These are phyloP conservation scores for Lithobates sylvaticus DNA, from an alignment of 2,797 vertebrate genomes.

Conservation along the genomic window DNA sequence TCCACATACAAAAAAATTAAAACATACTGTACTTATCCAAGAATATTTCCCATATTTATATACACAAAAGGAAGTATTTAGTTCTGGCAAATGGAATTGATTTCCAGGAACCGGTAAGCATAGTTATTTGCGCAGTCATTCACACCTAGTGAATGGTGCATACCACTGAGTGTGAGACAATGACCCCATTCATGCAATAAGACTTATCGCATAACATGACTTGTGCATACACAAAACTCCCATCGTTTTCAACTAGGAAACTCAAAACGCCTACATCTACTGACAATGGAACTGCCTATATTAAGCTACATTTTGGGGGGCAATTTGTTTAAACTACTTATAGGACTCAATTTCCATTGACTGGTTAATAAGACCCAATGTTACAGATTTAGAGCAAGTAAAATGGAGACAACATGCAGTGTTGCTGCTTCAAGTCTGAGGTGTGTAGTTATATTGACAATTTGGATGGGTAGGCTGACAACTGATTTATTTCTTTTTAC, in stretches of 20 bases:
- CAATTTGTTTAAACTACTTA: not conserved
- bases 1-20: not conserved
- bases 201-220: not conserved
- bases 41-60: not conserved
- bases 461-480: not conserved
- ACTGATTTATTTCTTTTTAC: too few relatives aligned
- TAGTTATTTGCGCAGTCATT: not conserved
- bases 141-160: not conserved
- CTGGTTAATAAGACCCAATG: not conserved
- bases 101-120: not conserved
- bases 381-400: not conserved
- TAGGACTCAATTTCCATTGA: not conserved
- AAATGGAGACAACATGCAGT: not conserved
- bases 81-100: not conserved
- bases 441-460: not conserved
- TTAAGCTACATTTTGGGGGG: not conserved
- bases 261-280: not conserved
- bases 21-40: not conserved
- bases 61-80: not conserved
- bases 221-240: not conserved
- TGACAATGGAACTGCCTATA: not conserved
- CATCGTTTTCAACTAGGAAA: not conserved
- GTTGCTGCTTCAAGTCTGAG: not conserved
- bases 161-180: constrained; percentile 1
- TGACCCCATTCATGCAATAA: not conserved